Evolutionary conservation across 2,113 vertebrate genomes (phyloP).

Genomic region (Polypterus senegalus): DNA sequence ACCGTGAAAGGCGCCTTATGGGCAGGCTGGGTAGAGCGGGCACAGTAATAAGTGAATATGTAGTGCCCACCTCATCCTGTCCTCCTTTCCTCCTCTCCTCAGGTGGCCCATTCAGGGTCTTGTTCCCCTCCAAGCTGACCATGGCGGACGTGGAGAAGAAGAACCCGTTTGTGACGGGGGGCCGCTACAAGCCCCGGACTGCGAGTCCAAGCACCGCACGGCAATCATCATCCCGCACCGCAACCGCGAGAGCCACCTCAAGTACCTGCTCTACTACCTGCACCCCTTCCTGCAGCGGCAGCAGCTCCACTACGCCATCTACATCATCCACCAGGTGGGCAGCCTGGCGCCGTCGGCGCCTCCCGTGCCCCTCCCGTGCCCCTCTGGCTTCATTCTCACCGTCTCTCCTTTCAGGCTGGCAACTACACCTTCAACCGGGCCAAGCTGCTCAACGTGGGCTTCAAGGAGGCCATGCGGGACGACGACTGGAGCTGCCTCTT

Average conservation of each 20-base stretch:
- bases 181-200: slow-evolving; percentile 58
- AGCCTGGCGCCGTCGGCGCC: too few relatives aligned
- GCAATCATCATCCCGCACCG: slow-evolving; percentile 62
- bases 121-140: slow-evolving; percentile 44
- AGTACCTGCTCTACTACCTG: slow-evolving; percentile 59
- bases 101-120: slow-evolving; percentile 60
- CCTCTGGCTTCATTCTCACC: neutral
- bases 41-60: too few relatives aligned
- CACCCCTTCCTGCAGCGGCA: slow-evolving; percentile 64
- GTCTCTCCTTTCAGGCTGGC: slow-evolving; percentile 37
- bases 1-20: too few relatives aligned
- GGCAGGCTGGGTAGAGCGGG: too few relatives aligned
- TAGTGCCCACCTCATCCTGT: too few relatives aligned
- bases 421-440: slow-evolving; percentile 58
- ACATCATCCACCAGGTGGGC: slow-evolving; percentile 61
- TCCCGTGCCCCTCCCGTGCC: neutral
- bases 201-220: slow-evolving; percentile 44
- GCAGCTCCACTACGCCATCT: slow-evolving; percentile 59
- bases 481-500: slow-evolving; percentile 67
- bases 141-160: slow-evolving; percentile 41
- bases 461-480: slow-evolving; percentile 68
- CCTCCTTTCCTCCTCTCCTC: neutral
- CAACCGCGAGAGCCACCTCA: slow-evolving; percentile 52
- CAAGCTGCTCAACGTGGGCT: slow-evolving; percentile 62
- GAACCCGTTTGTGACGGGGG: slow-evolving; percentile 55